These are phyloP conservation scores for Argopecten irradians DNA, from an alignment of 1,140 invertebrate genomes.

Conservation along the genomic window DNA sequence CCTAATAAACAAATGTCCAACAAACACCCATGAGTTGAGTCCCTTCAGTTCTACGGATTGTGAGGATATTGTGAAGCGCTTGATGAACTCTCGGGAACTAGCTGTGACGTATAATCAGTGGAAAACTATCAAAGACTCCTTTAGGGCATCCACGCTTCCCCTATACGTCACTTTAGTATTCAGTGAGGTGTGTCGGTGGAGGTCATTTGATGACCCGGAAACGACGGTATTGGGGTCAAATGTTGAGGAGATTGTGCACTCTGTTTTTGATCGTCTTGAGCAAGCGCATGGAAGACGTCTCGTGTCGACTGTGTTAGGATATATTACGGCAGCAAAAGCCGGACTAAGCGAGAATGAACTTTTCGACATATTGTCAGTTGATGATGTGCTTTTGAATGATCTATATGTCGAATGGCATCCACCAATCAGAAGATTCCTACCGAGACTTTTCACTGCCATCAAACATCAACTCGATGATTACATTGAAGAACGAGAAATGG, in stretches of 20 bases:
- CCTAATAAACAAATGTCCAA: constrained; percentile 59
- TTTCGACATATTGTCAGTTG: constrained; percentile 71
- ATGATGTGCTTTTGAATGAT: constrained; percentile 69
- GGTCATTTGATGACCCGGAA: constrained; percentile 58
- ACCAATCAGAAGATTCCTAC: constrained; percentile 63
- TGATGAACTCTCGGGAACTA: constrained; percentile 78
- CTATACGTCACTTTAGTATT: constrained; percentile 62
- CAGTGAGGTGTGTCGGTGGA: constrained; percentile 57
- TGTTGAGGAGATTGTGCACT: constrained; percentile 53
- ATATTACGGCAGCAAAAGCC: constrained; percentile 76
- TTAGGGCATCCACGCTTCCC: constrained; percentile 56
- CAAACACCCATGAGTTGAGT: constrained; percentile 58
- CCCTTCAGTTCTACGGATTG: constrained; percentile 59
- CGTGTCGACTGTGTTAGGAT: constrained; percentile 74
- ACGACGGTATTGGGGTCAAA: constrained; percentile 45
- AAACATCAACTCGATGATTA: constrained; percentile 96
- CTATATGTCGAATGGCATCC: constrained; percentile 56
- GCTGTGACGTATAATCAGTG: constrained; percentile 79
- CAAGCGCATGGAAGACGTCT: constrained; percentile 60
- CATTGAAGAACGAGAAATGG: constrained; percentile 95
- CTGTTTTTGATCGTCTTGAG: constrained; percentile 67
- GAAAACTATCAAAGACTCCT: constrained; percentile 63
- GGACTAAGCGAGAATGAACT: constrained; percentile 73
- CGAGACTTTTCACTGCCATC: constrained; percentile 60
- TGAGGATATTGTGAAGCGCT: constrained; percentile 61